Percentiles rank a stretch among this genome's conserved stretches.
phyloP scores from a whole-genome alignment of 2,888 invertebrate genomes.

The Andrena fulva region DNA sequence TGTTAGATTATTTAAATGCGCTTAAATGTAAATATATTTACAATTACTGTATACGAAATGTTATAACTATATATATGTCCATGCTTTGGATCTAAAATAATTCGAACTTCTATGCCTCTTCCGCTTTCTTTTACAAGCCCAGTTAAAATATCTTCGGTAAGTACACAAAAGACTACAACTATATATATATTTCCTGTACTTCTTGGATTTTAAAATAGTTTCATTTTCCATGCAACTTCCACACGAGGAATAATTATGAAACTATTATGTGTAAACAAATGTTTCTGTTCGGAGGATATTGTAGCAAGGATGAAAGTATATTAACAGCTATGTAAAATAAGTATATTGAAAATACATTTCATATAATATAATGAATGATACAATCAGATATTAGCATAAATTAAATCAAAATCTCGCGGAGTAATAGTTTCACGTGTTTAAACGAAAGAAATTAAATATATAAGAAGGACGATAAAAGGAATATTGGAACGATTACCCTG shows the following conservation, averaged over 20 bases:
- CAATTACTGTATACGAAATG: slow-evolving; percentile 35
- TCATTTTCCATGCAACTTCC: slow-evolving; percentile 15
- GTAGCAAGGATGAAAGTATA: slow-evolving; percentile 7
- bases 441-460: slow-evolving; percentile 23
- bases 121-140: slow-evolving; percentile 18
- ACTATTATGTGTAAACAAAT: background rate
- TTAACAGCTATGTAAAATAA: slow-evolving; percentile 33
- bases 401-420: slow-evolving; percentile 24
- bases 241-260: background rate
- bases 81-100: slow-evolving; percentile 31
- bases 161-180: slow-evolving; percentile 11
- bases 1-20: background rate
- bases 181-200: slow-evolving; percentile 12
- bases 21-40: slow-evolving; percentile 42
- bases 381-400: slow-evolving; percentile 14
- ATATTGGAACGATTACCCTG: slow-evolving; percentile 60
- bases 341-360: slow-evolving; percentile 43
- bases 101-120: slow-evolving; percentile 16
- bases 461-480: slow-evolving; percentile 20
- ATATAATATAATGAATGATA: slow-evolving; percentile 19
- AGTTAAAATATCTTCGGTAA: slow-evolving; percentile 36
- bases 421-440: slow-evolving; percentile 9
- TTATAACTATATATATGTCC: slow-evolving; percentile 15
- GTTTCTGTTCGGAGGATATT: background rate
- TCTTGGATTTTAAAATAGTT: slow-evolving; percentile 12